A percentile compares a stretch with the other conserved stretches of the same genome.
Conservation (phyloP, 2,113 vertebrate genomes). For the Xerus inauris region DNA sequence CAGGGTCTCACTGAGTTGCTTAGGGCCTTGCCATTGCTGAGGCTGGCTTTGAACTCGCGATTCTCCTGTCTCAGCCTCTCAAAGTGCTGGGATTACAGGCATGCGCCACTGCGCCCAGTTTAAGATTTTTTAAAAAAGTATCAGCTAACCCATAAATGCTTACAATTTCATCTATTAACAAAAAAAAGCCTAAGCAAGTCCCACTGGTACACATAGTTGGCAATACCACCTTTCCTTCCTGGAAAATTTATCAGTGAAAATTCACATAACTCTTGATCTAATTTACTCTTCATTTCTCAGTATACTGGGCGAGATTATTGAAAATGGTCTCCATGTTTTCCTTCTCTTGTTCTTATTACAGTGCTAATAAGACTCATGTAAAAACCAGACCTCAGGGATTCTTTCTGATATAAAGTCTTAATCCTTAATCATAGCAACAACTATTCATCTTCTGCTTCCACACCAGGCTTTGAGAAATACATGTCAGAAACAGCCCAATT, state of each 20-base stretch:
- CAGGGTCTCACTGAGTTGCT: too few relatives aligned
- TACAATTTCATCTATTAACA: not conserved
- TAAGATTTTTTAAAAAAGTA: too few relatives aligned
- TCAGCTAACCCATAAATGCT: not conserved
- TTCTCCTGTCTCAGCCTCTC: too few relatives aligned
- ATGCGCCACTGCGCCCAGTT: too few relatives aligned
- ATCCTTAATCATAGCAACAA: slow-evolving; percentile 70
- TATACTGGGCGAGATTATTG: slow-evolving; percentile 14
- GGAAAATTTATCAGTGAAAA: not conserved
- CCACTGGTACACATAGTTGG: not conserved
- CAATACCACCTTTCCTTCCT: not conserved
- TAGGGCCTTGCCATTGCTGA: too few relatives aligned
- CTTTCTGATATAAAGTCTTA: slow-evolving; percentile 64
- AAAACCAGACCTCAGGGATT: slow-evolving; percentile 63
- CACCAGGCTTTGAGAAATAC: slow-evolving; percentile 36
- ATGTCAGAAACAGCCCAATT: slow-evolving; percentile 11
- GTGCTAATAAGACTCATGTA: slow-evolving; percentile 59
- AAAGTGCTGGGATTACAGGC: too few relatives aligned
- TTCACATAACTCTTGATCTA: not conserved
- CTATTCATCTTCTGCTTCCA: slow-evolving; percentile 55
- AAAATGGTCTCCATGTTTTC: slow-evolving; percentile 52
- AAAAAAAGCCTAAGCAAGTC: not conserved
- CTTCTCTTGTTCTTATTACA: slow-evolving; percentile 31
- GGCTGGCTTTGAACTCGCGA: too few relatives aligned
- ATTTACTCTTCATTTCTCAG: slow-evolving; percentile 48